Evolutionary conservation across 1,140 invertebrate genomes (phyloP).

Genomic region (Lithobius niger): DNA sequence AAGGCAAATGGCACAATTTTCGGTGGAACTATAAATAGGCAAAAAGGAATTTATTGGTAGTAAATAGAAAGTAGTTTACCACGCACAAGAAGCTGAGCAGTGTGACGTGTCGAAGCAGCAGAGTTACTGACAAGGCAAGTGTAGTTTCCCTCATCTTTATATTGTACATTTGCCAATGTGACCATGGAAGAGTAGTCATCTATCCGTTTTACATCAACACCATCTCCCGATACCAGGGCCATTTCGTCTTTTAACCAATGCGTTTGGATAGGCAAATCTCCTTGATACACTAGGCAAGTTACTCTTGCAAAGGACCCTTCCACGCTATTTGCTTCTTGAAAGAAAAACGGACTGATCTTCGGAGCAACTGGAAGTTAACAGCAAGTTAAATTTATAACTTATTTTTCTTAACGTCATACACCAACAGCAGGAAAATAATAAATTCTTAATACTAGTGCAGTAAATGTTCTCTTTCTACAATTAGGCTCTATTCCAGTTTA

Average conservation of each 20-base stretch:
- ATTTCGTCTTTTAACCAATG: conserved; percentile 54
- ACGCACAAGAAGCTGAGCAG: conserved; percentile 43
- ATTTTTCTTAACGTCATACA: too few species aligned
- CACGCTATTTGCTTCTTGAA: conserved; percentile 41
- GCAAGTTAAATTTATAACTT: too few species aligned
- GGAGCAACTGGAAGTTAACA: conserved; percentile 45
- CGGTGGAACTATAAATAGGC: background rate
- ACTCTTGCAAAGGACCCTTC: conserved; percentile 42
- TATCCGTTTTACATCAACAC: conserved; percentile 45
- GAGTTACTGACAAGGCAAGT: conserved; percentile 34
- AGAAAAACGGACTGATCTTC: conserved; percentile 33
- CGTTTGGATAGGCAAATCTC: conserved; percentile 82
- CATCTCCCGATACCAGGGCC: conserved; percentile 30
- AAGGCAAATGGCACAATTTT: conserved; percentile 5
- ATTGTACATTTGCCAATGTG: conserved; percentile 46
- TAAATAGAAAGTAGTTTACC: too few species aligned
- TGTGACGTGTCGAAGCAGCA: conserved; percentile 41
- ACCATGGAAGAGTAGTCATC: conserved; percentile 79
- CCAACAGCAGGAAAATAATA: too few species aligned
- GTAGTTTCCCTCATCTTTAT: conserved; percentile 32
- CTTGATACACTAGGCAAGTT: conserved; percentile 84
- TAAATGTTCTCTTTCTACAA: too few species aligned
- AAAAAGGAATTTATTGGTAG: background rate
- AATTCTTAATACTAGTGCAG: too few species aligned
- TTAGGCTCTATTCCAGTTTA: too few species aligned